Conservation (phyloP, 2,888 invertebrate genomes). For the Teleogryllus oceanicus region DNA sequence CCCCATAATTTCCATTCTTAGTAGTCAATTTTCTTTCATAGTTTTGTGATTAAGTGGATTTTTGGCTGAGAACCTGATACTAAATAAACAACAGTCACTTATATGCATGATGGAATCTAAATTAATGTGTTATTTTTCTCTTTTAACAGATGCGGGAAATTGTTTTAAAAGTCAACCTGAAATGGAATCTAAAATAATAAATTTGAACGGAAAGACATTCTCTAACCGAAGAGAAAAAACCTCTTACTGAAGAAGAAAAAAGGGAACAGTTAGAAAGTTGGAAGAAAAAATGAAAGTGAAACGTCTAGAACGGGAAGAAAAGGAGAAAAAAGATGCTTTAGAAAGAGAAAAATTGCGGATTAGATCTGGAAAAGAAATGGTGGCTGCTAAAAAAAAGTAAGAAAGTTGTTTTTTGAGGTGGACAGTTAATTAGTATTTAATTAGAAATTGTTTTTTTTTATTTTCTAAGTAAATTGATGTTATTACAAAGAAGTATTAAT, state of each 20-base stretch:
- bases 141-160: conserved; percentile 69
- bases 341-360: conserved; percentile 79
- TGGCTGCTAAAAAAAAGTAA: conserved; percentile 66
- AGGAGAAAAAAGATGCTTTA: conserved; percentile 74
- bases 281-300: conserved; percentile 75
- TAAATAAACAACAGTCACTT: no score
- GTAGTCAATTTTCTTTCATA: no score
- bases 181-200: conserved; percentile 85
- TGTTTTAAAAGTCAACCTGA: conserved; percentile 75
- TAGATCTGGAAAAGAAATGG: conserved; percentile 83
- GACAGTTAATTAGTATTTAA: background rate
- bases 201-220: no score
- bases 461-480: background rate
- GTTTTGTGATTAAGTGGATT: no score
- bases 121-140: conserved; percentile 21
- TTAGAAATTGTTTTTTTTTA: background rate
- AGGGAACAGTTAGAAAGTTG: conserved; percentile 70
- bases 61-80: no score
- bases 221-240: conserved; percentile 87
- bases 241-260: conserved; percentile 84
- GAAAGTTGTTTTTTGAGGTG: conserved; percentile 32
- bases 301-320: conserved; percentile 77
- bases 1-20: no score
- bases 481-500: background rate
- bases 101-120: no score